Evolutionary conservation across 2,888 invertebrate species (phyloP).

Genomic region (Dasysyrphus albostriatus): DNA sequence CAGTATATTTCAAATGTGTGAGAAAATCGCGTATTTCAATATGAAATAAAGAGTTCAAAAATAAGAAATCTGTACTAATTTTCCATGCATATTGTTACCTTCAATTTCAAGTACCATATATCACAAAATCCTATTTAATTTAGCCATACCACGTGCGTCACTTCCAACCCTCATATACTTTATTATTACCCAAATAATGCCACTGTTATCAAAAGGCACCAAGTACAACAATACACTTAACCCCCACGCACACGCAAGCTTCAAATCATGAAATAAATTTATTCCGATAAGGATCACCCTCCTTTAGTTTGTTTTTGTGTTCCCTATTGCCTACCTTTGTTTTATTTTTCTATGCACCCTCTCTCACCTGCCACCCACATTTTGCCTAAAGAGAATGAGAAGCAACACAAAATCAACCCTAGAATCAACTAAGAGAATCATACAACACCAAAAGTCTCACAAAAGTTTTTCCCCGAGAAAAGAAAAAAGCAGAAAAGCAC

Average conservation of each 20-base stretch:
- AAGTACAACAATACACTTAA: constrained; percentile 18
- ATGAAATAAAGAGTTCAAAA: not conserved
- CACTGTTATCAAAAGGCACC: constrained; percentile 22
- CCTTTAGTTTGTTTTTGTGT: not conserved
- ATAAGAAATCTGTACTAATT: not conserved
- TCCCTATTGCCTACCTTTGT: no score
- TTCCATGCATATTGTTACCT: not conserved
- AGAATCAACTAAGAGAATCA: constrained; percentile 48
- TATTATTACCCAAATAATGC: constrained; percentile 19
- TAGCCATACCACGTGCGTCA: constrained; percentile 21
- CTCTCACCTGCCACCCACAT: constrained; percentile 40
- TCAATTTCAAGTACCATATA: constrained; percentile 18
- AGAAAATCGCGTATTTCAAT: not conserved
- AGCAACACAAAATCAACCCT: constrained; percentile 9
- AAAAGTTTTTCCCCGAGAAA: constrained; percentile 45
- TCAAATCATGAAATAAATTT: constrained; percentile 33
- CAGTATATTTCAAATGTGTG: not conserved
- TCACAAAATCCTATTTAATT: constrained; percentile 18
- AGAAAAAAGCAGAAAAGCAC: not conserved
- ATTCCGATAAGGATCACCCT: constrained; percentile 60
- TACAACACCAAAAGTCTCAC: constrained; percentile 23
- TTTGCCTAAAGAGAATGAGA: constrained; percentile 18
- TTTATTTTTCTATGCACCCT: not conserved
- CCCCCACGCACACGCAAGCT: constrained; percentile 23
- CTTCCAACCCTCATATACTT: constrained; percentile 38